Conservation (phyloP, 1,140 invertebrate species). For the Babylonia areolata region DNA sequence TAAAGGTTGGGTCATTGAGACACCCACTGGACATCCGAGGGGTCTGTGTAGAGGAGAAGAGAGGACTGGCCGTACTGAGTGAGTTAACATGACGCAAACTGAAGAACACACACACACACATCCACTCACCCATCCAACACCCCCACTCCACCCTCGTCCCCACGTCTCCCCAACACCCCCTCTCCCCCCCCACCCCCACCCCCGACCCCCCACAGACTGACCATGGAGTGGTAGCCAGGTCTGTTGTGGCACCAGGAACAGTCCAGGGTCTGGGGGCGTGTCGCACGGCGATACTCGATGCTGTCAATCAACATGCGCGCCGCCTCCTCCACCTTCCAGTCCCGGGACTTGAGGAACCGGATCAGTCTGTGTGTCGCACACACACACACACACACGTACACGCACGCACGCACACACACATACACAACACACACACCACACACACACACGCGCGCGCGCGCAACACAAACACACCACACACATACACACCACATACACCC, state of each 20-base stretch:
- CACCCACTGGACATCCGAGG: no score
- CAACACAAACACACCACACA: no score
- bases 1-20: no score
- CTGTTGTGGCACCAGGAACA: slow-evolving; percentile 71
- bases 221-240: slow-evolving; percentile 74
- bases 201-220: no score
- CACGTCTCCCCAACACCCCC: background rate
- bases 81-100: no score
- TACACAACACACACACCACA: background rate
- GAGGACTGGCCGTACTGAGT: no score
- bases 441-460: background rate
- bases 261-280: slow-evolving; percentile 60
- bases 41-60: no score
- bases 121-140: background rate
- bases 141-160: background rate
- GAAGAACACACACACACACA: no score
- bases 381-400: background rate
- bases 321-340: slow-evolving; percentile 71
- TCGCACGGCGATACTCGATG: slow-evolving; percentile 68
- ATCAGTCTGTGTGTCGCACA: slow-evolving; percentile 54
- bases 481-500: no score
- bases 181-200: no score
- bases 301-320: slow-evolving; percentile 66
- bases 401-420: background rate
- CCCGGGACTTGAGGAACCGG: slow-evolving; percentile 67